Base-by-base conservation (phyloP, 2,888 invertebrate species). In the Selenia dentaria region DNA sequence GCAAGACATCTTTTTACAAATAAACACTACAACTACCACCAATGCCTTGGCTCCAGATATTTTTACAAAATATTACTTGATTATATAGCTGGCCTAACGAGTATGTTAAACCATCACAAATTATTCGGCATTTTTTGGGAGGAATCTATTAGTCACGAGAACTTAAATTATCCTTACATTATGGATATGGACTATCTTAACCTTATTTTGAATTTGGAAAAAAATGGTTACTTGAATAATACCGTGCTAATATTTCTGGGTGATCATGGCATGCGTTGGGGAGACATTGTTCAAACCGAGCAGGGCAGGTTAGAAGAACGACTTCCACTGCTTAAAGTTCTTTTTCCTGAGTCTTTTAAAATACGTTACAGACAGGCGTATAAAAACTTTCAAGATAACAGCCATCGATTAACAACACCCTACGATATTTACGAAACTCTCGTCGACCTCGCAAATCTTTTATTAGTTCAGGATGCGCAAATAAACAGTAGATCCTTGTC, bases 221-320 rank as follows among this genome's bases (percentile, higher is more conserved):
- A 70, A 0, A 68, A 79, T 0, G 86, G 90, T 0, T 77, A 92
- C 28, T 77, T 96, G 13, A 91, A 94, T 36, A 87, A 92, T 12
- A 95, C 96, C 0, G 91, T 93, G n/a, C 48, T 95, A 11, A 79
- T 97, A 24, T 75, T 96, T 6, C 91, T 97, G 87, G 97, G 97
- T 72, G 98, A 98, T 72, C 98, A 98, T 67, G 98, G 98, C 0
- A 93, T 96, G 54, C 90, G 97, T 48, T 97, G 95, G 93, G 97
- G 97, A 0, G 86, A 88, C 1, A 95, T 96, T 55, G 91, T 96
- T 1, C 83, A 91, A 41, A 97, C 97, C 0, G 95, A 94, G 71
- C 95, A 97, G 78, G 96, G 96, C 0, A 91, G 93, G 65, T 91
- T 97, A 67, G 98, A 98, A 80, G 97, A 96, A 74, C 92, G 97